Evolutionary conservation across 2,888 invertebrate genomes (phyloP).

Genomic region (Anticlea derivata): DNA sequence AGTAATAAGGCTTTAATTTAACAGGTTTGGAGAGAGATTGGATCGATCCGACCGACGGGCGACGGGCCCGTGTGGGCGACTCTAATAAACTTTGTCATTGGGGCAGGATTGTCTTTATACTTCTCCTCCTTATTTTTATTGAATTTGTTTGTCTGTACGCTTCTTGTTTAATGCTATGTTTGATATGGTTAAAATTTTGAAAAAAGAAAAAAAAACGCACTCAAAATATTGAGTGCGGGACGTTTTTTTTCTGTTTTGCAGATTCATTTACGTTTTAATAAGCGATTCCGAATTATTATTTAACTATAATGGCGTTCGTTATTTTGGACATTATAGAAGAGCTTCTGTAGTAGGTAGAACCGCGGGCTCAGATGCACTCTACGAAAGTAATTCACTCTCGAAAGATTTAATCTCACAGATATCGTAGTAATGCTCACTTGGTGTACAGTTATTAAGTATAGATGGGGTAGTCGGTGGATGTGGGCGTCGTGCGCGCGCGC

Average conservation of each 20-base stretch:
- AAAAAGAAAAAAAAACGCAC: too few relatives aligned
- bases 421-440: constrained; percentile 18
- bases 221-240: too few relatives aligned
- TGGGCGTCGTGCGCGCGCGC: constrained; percentile 35
- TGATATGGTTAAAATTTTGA: too few relatives aligned
- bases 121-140: too few relatives aligned
- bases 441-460: constrained; percentile 3
- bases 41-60: constrained; percentile 11
- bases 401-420: constrained; percentile 25
- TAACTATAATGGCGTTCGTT: too few relatives aligned
- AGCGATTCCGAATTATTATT: too few relatives aligned
- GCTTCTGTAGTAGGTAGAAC: too few relatives aligned
- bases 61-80: constrained; percentile 22
- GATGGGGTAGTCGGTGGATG: constrained; percentile 16
- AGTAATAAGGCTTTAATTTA: constrained; percentile 31
- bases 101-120: constrained; percentile 17
- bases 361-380: not conserved
- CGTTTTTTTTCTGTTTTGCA: too few relatives aligned
- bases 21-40: constrained; percentile 26
- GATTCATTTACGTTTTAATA: too few relatives aligned
- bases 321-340: too few relatives aligned
- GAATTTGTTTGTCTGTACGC: too few relatives aligned
- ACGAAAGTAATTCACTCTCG: constrained; percentile 10
- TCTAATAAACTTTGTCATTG: constrained; percentile 31
- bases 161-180: too few relatives aligned